phyloP scores from a whole-genome alignment of 1,140 invertebrate genomes.

The Scaptomyza pallida region DNA sequence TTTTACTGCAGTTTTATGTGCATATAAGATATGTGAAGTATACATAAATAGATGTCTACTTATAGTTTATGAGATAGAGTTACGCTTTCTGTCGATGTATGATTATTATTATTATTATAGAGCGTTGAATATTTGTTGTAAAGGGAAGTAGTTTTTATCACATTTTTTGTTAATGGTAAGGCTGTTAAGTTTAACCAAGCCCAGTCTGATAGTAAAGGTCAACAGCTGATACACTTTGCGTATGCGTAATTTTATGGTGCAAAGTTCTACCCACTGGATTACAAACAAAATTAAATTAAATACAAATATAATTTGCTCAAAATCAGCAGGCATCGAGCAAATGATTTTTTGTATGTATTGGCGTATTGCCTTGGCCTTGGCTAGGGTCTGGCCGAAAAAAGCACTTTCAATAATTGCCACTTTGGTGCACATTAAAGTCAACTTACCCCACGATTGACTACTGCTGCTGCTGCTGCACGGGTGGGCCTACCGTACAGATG shows the following conservation, averaged over 20 bases:
- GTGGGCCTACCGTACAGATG: constrained; percentile 35
- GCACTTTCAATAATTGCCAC: constrained; percentile 81
- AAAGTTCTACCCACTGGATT: constrained; percentile 24
- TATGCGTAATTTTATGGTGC: not conserved
- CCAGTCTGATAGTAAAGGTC: not conserved
- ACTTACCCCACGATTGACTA: constrained; percentile 77
- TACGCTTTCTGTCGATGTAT: not conserved
- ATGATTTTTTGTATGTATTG: constrained; percentile 58
- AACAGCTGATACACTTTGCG: constrained; percentile 1
- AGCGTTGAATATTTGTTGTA: too few relatives aligned
- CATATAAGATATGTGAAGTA: not conserved
- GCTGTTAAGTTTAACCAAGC: too few relatives aligned
- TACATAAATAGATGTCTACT: not conserved
- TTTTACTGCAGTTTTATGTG: constrained; percentile 66
- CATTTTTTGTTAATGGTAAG: too few relatives aligned
- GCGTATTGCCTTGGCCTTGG: constrained; percentile 30
- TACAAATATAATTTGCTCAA: constrained; percentile 73
- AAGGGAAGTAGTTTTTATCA: too few relatives aligned
- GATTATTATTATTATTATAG: not conserved
- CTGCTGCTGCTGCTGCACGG: constrained; percentile 66
- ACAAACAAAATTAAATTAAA: constrained; percentile 73
- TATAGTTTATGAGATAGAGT: not conserved
- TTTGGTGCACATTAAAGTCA: constrained; percentile 79
- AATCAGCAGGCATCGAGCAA: constrained; percentile 59
- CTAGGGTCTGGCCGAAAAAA: constrained; percentile 40